phyloP scores from a whole-genome alignment of 1,140 invertebrate genomes.

The Cepaea nemoralis region DNA sequence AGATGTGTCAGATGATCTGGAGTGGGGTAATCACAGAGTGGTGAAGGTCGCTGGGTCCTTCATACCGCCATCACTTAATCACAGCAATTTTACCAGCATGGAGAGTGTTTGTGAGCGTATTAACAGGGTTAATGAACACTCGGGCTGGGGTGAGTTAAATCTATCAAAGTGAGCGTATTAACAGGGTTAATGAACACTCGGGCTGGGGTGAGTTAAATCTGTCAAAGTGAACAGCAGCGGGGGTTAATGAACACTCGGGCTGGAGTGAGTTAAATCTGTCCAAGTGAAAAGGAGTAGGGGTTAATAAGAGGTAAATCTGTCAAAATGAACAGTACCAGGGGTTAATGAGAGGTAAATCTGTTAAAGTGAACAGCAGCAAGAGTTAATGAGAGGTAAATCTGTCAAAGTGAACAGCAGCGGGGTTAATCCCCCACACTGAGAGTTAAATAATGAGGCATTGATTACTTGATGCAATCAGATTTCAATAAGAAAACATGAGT shows the following conservation, averaged over 20 bases:
- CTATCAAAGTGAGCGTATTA: neutral
- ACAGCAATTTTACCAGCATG: constrained; percentile 2
- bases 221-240: neutral
- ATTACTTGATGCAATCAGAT: no score
- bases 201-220: neutral
- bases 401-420: neutral
- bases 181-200: neutral
- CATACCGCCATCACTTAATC: neutral
- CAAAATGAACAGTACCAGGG: constrained; percentile 6
- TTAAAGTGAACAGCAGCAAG: neutral
- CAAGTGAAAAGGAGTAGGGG: neutral
- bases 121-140: neutral
- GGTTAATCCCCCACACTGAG: no score
- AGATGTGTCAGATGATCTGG: neutral
- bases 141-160: neutral
- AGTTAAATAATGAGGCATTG: no score
- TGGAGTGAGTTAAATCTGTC: neutral
- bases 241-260: neutral
- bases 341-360: neutral
- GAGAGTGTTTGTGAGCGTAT: constrained; percentile 2
- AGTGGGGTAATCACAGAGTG: neutral
- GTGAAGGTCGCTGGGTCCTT: neutral
- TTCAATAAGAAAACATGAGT: no score
- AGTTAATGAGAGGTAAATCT: neutral
- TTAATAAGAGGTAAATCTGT: neutral